Percentiles rank a stretch among this genome's conserved stretches.
Conservation (phyloP, 2,113 vertebrate genomes). For the Podocnemis expansa region DNA sequence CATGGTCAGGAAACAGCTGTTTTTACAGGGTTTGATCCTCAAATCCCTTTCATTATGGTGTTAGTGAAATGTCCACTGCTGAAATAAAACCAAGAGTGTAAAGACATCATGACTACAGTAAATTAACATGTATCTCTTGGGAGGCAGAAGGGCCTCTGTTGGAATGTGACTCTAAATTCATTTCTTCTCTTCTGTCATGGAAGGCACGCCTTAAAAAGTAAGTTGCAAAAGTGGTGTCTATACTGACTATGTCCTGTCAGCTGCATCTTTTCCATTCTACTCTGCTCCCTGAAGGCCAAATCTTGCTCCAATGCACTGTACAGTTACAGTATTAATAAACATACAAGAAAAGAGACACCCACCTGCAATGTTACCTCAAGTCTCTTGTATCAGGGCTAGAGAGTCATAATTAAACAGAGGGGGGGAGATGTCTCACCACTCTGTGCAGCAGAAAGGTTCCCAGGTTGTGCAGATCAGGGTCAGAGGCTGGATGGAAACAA, state of each 20-base stretch:
- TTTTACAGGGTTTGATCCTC: neutral
- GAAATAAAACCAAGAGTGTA: neutral
- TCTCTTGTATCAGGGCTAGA: too few relatives aligned
- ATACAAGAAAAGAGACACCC: too few relatives aligned
- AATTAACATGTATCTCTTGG: accelerated
- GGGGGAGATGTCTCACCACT: too few relatives aligned
- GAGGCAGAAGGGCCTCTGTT: neutral
- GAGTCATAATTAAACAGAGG: too few relatives aligned
- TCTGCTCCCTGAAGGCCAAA: too few relatives aligned
- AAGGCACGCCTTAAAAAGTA: accelerated
- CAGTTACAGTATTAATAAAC: too few relatives aligned
- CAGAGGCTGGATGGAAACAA: too few relatives aligned
- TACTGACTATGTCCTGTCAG: neutral
- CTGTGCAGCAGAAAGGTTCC: too few relatives aligned
- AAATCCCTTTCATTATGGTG: neutral
- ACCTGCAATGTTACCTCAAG: too few relatives aligned
- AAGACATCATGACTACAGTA: accelerated
- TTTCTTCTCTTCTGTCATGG: too few relatives aligned
- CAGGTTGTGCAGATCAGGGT: too few relatives aligned
- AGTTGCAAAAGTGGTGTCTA: neutral
- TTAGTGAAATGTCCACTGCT: neutral
- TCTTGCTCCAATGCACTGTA: neutral
- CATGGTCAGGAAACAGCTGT: neutral
- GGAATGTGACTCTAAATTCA: neutral
- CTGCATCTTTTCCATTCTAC: neutral